These are phyloP conservation scores for Ursus arctos DNA, from an alignment of 2,113 vertebrate genomes.

Conservation along the genomic window DNA sequence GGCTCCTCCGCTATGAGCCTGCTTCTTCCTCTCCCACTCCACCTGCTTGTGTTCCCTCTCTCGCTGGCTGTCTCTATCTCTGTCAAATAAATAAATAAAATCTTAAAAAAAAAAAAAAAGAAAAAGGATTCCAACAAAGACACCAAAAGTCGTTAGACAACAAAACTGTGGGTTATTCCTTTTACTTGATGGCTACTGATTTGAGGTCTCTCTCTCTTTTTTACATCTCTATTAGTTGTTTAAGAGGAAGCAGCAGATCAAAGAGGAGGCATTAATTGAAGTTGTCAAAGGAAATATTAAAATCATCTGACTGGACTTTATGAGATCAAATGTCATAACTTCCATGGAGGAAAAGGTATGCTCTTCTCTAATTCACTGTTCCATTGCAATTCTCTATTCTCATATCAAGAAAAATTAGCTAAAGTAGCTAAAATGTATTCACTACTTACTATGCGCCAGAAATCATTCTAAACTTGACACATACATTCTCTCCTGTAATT, in stretches of 20 bases:
- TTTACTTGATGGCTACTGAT: slow-evolving; percentile 32
- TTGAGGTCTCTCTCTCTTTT: neutral
- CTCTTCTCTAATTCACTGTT: neutral
- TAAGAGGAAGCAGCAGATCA: slow-evolving; percentile 48
- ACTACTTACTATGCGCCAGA: neutral
- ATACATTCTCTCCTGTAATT: neutral
- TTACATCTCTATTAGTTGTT: neutral
- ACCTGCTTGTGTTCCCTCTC: too few species aligned
- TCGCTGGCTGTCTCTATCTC: too few species aligned
- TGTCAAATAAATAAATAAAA: too few species aligned
- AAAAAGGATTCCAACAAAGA: neutral
- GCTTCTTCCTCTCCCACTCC: too few species aligned
- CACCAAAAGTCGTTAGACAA: slow-evolving; percentile 6
- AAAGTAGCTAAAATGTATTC: slow-evolving; percentile 58
- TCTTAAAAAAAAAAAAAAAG: slow-evolving; percentile 52
- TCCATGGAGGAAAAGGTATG: neutral
- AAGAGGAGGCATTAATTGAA: slow-evolving; percentile 41
- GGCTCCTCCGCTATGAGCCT: too few species aligned
- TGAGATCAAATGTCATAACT: slow-evolving; percentile 8
- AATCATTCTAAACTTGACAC: slow-evolving; percentile 8
- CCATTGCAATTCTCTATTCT: neutral
- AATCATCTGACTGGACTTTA: slow-evolving; percentile 31
- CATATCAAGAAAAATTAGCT: slow-evolving; percentile 34
- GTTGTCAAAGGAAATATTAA: slow-evolving; percentile 16
- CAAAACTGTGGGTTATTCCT: slow-evolving; percentile 10